These are phyloP conservation scores for Diabrotica virgifera DNA, from an alignment of 1,140 invertebrate species.

Conservation along the genomic window DNA sequence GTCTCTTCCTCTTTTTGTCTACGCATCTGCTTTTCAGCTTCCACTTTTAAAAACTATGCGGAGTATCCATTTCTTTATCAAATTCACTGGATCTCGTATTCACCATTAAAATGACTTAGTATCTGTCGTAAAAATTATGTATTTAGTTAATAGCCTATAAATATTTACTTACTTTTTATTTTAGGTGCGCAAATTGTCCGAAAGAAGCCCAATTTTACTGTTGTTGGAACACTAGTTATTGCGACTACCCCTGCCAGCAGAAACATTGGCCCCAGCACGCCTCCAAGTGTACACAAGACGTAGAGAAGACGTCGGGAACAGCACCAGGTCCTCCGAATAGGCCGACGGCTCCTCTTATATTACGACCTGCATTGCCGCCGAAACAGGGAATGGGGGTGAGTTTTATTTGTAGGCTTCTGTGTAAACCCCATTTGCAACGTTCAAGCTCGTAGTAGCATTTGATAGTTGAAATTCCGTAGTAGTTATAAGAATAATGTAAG, in stretches of 20 bases:
- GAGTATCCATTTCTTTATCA: no score
- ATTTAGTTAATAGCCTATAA: no score
- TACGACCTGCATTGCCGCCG: conserved; percentile 29
- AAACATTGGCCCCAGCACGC: conserved; percentile 66
- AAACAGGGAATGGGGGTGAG: conserved; percentile 35
- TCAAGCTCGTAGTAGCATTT: conserved; percentile 10
- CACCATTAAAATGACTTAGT: no score
- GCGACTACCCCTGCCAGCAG: conserved; percentile 79
- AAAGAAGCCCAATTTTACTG: conserved; percentile 89
- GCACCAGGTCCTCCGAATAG: conserved; percentile 16
- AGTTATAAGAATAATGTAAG: no score
- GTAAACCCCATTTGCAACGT: conserved; percentile 4
- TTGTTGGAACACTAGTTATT: conserved; percentile 94
- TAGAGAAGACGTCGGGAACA: conserved; percentile 25
- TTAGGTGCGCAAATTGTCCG: conserved; percentile 72
- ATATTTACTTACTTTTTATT: conserved; percentile 16
- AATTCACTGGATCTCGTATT: no score
- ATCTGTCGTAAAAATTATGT: no score
- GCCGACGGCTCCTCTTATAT: conserved; percentile 25
- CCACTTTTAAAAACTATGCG: no score
- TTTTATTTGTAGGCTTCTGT: conserved; percentile 27
- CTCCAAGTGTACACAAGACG: conserved; percentile 43
- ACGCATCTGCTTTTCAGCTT: no score
- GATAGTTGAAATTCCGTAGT: conserved; percentile 4
- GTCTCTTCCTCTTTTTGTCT: no score